phyloP scores from a whole-genome alignment of 2,113 vertebrate genomes.

The Haplochromis burtoni region DNA sequence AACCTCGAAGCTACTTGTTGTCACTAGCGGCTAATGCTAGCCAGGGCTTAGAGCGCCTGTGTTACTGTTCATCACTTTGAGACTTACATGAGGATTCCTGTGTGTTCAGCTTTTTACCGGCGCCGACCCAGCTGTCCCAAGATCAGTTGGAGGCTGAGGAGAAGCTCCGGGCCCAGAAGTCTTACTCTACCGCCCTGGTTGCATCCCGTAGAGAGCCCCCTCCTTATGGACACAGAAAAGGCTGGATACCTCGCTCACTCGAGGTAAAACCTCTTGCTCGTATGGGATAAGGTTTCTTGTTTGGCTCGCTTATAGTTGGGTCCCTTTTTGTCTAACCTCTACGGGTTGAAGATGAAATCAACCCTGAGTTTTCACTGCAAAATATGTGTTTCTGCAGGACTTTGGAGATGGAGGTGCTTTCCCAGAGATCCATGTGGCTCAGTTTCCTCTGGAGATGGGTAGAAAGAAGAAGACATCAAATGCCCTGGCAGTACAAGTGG shows the following conservation, averaged over 20 bases:
- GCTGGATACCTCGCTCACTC: slow-evolving; percentile 85
- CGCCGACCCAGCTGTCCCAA: slow-evolving; percentile 94
- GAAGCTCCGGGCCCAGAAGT: slow-evolving; percentile 79
- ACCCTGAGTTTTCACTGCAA: not conserved
- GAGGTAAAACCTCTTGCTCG: slow-evolving; percentile 69
- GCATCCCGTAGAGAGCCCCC: slow-evolving; percentile 87
- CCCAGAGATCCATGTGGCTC: slow-evolving; percentile 95
- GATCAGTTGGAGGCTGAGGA: slow-evolving; percentile 96
- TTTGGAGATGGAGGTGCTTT: slow-evolving; percentile 98
- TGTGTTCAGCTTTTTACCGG: slow-evolving; percentile 83
- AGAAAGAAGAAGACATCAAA: slow-evolving; percentile 93
- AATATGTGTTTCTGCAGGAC: slow-evolving; percentile 72
- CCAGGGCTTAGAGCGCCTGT: not conserved
- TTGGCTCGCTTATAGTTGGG: not conserved
- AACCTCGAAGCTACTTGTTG: not conserved
- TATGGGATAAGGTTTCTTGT: not conserved
- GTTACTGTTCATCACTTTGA: not conserved
- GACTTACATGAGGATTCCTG: not conserved
- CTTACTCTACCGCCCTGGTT: slow-evolving; percentile 85
- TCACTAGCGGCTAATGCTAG: not conserved
- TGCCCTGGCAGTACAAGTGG: slow-evolving; percentile 92
- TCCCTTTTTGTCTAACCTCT: not conserved
- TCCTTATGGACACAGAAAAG: slow-evolving; percentile 84
- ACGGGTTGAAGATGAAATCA: not conserved
- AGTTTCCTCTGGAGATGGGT: slow-evolving; percentile 97